Evolutionary conservation across 1,140 invertebrate genomes (phyloP).

Genomic region (Pantala flavescens): DNA sequence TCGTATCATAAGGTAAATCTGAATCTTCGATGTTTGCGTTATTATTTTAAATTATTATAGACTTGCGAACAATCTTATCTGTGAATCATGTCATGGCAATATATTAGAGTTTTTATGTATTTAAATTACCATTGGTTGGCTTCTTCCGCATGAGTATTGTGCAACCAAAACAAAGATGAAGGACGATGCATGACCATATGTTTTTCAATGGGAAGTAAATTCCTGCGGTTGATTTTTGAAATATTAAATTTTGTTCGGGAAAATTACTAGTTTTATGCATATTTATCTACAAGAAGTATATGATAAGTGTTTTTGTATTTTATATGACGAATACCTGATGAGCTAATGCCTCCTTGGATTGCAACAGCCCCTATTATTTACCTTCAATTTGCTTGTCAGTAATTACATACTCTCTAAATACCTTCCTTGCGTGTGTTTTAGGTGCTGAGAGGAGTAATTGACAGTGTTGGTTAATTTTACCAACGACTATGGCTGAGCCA

Average conservation of each 20-base stretch:
- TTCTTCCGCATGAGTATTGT: slow-evolving; percentile 5
- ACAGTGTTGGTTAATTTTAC: background rate
- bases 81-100: background rate
- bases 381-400: too few species aligned
- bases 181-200: background rate
- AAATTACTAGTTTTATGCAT: too few species aligned
- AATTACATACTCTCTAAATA: too few species aligned
- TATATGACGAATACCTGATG: too few species aligned
- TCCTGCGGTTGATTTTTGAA: background rate
- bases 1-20: background rate
- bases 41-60: background rate
- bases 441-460: background rate
- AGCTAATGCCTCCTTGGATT: too few species aligned
- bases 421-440: background rate
- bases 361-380: too few species aligned
- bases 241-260: too few species aligned
- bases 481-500: slow-evolving; percentile 40
- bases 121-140: background rate
- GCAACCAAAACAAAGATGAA: slow-evolving; percentile 6
- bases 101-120: background rate
- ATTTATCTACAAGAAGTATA: too few species aligned
- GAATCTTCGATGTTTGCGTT: background rate
- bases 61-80: background rate
- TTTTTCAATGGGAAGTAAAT: background rate
- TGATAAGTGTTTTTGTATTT: too few species aligned